These are phyloP conservation scores for Falco rusticolus DNA, from an alignment of 2,797 vertebrate species.

Conservation along the genomic window DNA sequence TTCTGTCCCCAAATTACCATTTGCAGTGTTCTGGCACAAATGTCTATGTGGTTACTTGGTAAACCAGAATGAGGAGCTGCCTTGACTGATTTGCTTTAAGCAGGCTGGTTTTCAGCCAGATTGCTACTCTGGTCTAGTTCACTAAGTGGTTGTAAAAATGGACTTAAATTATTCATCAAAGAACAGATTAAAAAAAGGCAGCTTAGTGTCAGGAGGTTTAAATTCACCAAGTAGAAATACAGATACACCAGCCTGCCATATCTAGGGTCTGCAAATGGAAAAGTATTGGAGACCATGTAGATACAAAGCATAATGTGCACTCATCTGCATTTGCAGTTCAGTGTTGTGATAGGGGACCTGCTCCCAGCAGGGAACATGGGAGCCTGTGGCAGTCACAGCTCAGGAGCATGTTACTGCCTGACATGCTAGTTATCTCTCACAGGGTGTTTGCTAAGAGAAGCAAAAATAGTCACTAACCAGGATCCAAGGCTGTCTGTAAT, in stretches of 20 bases:
- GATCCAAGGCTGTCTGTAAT: not conserved
- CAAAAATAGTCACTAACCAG: not conserved
- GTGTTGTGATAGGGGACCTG: not conserved
- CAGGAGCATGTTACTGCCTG: not conserved
- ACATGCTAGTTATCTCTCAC: not conserved
- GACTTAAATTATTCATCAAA: constrained; percentile 25
- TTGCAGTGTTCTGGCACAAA: not conserved
- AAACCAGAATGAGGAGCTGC: not conserved
- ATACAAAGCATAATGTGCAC: not conserved
- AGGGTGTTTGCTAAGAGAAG: not conserved
- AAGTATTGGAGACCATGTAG: not conserved
- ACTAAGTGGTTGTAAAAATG: not conserved
- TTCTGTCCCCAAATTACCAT: constrained; percentile 8
- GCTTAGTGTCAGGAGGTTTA: not conserved
- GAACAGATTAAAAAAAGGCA: not conserved
- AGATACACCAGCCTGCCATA: not conserved
- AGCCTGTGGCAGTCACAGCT: not conserved
- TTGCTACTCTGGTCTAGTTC: not conserved
- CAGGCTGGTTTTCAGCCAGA: not conserved
- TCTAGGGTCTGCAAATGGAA: not conserved
- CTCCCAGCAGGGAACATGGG: not conserved
- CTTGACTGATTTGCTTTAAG: not conserved
- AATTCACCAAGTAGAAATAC: not conserved
- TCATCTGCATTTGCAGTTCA: not conserved
- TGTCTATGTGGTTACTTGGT: not conserved